These are phyloP conservation scores for Blastomussa wellsi DNA, from an alignment of 92 coral and sea anemone species.

Conservation along the genomic window DNA sequence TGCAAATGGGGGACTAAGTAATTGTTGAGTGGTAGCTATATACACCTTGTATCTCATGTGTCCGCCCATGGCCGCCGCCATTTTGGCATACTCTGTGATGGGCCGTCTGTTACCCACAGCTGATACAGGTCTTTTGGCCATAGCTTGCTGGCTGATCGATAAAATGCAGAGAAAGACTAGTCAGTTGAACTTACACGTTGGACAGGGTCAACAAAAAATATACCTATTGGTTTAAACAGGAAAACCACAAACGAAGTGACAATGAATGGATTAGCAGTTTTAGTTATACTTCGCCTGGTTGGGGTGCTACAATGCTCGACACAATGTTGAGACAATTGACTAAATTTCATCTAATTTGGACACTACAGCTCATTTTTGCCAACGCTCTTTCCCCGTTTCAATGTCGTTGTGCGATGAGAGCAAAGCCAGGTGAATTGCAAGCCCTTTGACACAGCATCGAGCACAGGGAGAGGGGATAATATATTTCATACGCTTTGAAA, in stretches of 20 bases:
- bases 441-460: no score
- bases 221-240: not conserved
- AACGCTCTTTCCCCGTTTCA: no score
- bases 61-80: conserved; percentile 99
- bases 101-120: conserved; percentile 98
- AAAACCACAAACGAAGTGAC: not conserved
- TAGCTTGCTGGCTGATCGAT: conserved; percentile 75
- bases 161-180: not conserved
- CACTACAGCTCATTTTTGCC: no score
- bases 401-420: no score
- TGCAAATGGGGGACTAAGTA: no score
- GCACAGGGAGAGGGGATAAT: no score
- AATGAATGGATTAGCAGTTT: not conserved
- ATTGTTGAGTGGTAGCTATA: not conserved
- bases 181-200: not conserved
- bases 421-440: no score
- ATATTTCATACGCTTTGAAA: no score
- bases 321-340: no score
- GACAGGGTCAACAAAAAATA: not conserved
- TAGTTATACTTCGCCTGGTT: no score
- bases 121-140: conserved; percentile 99
- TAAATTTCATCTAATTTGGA: no score
- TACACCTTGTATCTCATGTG: conserved; percentile 95
- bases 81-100: conserved; percentile 92
- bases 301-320: no score